These are phyloP conservation scores for Lepus timidus DNA, from an alignment of 2,113 vertebrate species.

Conservation along the genomic window DNA sequence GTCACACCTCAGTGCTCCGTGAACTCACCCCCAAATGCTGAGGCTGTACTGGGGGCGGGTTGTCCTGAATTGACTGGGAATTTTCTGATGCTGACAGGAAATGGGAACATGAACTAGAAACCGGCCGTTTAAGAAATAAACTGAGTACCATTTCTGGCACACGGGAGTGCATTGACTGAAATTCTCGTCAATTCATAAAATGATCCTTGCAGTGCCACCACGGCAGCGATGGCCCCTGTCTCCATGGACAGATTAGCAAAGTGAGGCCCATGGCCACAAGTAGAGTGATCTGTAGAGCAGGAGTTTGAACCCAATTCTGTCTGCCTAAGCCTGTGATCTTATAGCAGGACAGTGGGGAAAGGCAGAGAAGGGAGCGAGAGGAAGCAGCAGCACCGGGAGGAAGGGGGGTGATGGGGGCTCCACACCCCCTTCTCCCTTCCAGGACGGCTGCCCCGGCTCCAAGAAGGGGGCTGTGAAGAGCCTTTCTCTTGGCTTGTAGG, in stretches of 20 bases:
- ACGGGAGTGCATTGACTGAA: background rate
- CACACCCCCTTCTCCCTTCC: background rate
- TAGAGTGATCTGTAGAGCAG: background rate
- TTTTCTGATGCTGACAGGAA: background rate
- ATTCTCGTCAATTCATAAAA: background rate
- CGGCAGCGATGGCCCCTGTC: background rate
- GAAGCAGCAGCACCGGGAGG: background rate
- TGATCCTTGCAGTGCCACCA: accelerated
- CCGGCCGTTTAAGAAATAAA: background rate
- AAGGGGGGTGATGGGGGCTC: background rate
- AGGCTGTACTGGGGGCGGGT: background rate
- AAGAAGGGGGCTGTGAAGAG: background rate
- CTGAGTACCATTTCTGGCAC: background rate
- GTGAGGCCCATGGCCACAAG: background rate
- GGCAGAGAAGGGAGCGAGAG: background rate
- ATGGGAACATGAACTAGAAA: conserved; percentile 26
- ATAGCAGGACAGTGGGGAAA: too few relatives aligned
- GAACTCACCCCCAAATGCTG: background rate
- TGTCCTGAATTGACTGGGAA: background rate
- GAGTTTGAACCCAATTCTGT: background rate
- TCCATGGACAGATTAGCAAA: background rate
- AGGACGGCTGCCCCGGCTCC: accelerated
- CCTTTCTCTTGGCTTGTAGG: background rate
- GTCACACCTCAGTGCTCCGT: background rate
- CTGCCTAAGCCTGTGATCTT: background rate